These are phyloP conservation scores for Dinoponera quadriceps DNA, from an alignment of 1,140 invertebrate genomes.

Conservation along the genomic window DNA sequence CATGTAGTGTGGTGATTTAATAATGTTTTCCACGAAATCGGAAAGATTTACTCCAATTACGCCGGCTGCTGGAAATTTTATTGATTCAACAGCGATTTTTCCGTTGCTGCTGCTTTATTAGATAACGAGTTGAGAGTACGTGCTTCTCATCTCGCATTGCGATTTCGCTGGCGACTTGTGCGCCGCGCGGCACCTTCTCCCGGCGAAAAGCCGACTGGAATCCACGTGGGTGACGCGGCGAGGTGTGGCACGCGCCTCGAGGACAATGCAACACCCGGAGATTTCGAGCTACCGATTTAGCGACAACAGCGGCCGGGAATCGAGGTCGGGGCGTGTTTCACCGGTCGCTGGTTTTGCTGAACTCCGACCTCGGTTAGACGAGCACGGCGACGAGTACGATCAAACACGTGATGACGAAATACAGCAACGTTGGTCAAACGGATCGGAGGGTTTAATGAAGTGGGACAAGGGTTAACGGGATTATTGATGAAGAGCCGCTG, in stretches of 20 bases:
- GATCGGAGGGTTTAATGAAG: too few species aligned
- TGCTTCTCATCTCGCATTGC: neutral
- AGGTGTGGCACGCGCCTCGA: slow-evolving; percentile 65
- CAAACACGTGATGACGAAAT: too few species aligned
- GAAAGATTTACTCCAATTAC: too few species aligned
- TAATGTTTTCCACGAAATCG: too few species aligned
- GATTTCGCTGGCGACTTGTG: neutral
- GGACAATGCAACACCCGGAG: slow-evolving; percentile 40
- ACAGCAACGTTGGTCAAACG: too few species aligned
- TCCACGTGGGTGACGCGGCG: slow-evolving; percentile 56
- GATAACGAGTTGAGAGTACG: neutral
- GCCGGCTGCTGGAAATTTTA: too few species aligned
- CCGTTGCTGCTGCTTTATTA: neutral
- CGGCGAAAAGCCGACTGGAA: slow-evolving; percentile 41
- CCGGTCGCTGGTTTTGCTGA: neutral
- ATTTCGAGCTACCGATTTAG: slow-evolving; percentile 26
- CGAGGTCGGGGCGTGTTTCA: slow-evolving; percentile 9
- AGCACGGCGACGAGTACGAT: neutral
- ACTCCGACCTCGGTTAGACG: neutral
- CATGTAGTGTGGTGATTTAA: too few species aligned
- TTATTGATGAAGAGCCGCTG: neutral
- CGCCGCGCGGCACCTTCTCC: neutral
- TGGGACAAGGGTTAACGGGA: slow-evolving; percentile 4
- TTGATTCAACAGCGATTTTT: too few species aligned
- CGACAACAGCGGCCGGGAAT: neutral